Conservation (phyloP, 2,797 vertebrate genomes). For the Hyperoplus immaculatus region DNA sequence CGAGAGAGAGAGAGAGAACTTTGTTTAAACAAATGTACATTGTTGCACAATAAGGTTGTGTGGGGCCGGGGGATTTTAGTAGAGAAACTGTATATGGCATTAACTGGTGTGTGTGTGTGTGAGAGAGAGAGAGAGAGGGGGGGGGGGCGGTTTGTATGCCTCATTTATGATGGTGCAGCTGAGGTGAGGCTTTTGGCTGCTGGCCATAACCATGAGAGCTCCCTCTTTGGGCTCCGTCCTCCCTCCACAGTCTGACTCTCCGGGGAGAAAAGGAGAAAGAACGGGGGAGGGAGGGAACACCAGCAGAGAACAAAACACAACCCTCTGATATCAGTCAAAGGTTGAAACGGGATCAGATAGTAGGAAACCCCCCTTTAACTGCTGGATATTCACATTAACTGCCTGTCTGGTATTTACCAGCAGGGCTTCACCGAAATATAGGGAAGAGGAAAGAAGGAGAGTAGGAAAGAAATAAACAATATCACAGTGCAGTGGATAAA, state of each 20-base stretch:
- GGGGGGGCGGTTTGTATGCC: conserved; percentile 5
- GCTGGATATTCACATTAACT: conserved; percentile 26
- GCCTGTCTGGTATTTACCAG: conserved; percentile 37
- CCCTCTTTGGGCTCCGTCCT: conserved; percentile 39
- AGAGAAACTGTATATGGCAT: conserved; percentile 26
- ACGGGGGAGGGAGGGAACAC: conserved; percentile 20
- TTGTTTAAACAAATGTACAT: conserved; percentile 47
- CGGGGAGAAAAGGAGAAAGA: conserved; percentile 24
- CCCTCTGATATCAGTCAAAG: conserved; percentile 57
- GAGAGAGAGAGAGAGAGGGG: not conserved
- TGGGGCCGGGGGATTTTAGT: conserved; percentile 33
- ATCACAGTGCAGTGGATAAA: not conserved
- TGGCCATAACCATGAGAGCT: conserved; percentile 48
- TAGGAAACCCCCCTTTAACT: conserved; percentile 51
- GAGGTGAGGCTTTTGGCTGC: conserved; percentile 41
- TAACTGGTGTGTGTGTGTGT: conserved; percentile 13
- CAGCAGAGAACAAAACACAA: conserved; percentile 39
- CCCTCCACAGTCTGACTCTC: conserved; percentile 48
- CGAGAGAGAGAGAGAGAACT: not conserved
- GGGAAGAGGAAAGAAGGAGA: not conserved
- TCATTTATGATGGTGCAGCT: conserved; percentile 40
- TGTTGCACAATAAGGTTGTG: conserved; percentile 59
- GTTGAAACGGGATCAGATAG: conserved; percentile 63
- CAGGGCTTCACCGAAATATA: conserved; percentile 22
- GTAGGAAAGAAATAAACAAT: not conserved